Conservation (phyloP, 2,888 invertebrate species). For the Thereva unica region DNA sequence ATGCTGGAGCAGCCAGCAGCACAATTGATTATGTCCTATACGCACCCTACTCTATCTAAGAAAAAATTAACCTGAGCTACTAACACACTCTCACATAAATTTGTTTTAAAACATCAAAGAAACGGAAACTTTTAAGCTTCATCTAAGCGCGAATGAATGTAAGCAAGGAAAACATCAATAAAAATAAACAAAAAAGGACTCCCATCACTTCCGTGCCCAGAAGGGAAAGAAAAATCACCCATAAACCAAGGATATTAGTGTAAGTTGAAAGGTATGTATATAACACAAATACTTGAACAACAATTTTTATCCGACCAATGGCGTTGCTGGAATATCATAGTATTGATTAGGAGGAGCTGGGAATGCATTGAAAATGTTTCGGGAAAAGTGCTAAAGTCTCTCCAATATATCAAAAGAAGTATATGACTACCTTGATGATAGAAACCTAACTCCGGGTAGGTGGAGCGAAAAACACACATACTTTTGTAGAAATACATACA, state of each 20-base stretch:
- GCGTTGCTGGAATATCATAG: not conserved
- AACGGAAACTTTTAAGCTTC: not conserved
- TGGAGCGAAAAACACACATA: too few relatives aligned
- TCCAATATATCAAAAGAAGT: too few relatives aligned
- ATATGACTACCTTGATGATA: too few relatives aligned
- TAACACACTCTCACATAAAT: not conserved
- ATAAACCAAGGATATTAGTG: slow-evolving; percentile 13
- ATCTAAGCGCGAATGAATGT: too few relatives aligned
- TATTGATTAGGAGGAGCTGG: slow-evolving; percentile 4
- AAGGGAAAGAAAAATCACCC: slow-evolving; percentile 3
- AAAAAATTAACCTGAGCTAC: too few relatives aligned
- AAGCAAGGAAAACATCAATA: too few relatives aligned
- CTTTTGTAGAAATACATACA: too few relatives aligned
- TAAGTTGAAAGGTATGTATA: slow-evolving; percentile 8
- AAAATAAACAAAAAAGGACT: not conserved
- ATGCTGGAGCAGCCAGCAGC: too few relatives aligned
- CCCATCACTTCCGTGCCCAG: slow-evolving; percentile 4
- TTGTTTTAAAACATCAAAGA: slow-evolving; percentile 14
- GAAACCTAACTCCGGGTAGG: too few relatives aligned
- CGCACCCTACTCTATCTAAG: too few relatives aligned
- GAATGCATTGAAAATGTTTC: not conserved
- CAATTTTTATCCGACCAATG: slow-evolving; percentile 26
- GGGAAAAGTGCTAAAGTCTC: not conserved
- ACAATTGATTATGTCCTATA: too few relatives aligned
- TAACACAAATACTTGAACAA: not conserved